Base-by-base conservation (phyloP, 2,888 invertebrate species). In the Teinopalpus imperialis region DNA sequence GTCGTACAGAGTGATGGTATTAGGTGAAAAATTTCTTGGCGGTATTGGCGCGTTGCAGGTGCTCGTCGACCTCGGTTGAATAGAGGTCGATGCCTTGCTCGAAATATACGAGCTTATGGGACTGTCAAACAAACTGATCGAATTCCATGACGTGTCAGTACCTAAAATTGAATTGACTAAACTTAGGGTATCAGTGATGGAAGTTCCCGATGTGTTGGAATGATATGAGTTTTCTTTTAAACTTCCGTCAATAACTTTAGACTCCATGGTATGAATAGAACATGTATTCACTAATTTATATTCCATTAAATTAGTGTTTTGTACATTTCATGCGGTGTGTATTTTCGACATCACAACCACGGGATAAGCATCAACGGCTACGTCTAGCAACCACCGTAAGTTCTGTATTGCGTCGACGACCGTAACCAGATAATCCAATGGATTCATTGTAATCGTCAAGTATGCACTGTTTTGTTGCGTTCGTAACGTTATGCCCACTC, bases 331-430 rank as follows among this genome's bases (percentile, higher is more conserved):
- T 0, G 74, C 74, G 5, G 75, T 75, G 46, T 85, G 85, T 14
- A 85, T 67, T 53, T 69, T 80, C 0, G 81, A 75, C 74, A 87
- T 75, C 23, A 65, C 52, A 1, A 63, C 60, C 16, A 87, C 64
- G 0, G 85, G 87, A 37, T 86, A 86, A 52, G 71, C 73, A 30
- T 77, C 77, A 12, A 69, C 68, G 1, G 81, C 86, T 6, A 77
- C 58, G 8, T 81, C 76, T n/a, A 82, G 31, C 1, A 86, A 57
- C 85, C 83, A 86, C 20, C 78, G 57, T 48, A 82, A 81, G 36
- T 79, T 71, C 48, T 75, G 72, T n/a, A 85, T 53, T 1, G 72
- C 72, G 18, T 59, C 63, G 3, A 81, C 56, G 16, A 82, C 53
- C 3, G 56, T 63, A 6, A 69, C 61, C 2, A 86, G 52, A 44